Percentiles rank a stretch among this genome's conserved stretches.
Evolutionary conservation across 2,888 invertebrate species (phyloP).

Genomic region (Acanthosepion lycidas): DNA sequence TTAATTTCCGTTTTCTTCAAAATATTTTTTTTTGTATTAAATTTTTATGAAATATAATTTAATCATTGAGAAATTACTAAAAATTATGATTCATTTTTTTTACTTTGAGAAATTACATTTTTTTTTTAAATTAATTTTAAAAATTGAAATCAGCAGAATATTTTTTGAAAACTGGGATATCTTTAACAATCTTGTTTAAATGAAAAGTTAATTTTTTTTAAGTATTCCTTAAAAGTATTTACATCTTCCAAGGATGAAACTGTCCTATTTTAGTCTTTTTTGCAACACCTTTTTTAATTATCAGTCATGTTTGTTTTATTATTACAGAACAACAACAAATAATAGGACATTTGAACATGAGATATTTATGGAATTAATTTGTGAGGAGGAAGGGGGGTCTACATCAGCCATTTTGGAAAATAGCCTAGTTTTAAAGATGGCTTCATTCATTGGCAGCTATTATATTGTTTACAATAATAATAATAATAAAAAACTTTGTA

Average conservation of each 20-base stretch:
- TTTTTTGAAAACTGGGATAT: neutral
- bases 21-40: neutral
- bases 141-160: too few relatives aligned
- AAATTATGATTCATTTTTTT: neutral
- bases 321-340: neutral
- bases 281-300: neutral
- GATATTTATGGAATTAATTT: constrained; percentile 16
- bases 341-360: constrained; percentile 33
- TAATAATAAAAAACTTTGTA: neutral
- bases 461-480: neutral
- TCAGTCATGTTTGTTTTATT: neutral
- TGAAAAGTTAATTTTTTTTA: neutral
- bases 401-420: neutral
- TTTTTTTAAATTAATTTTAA: neutral
- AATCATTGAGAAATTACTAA: neutral
- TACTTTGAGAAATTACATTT: neutral
- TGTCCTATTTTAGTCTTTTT: neutral
- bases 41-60: neutral
- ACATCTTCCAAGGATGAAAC: neutral
- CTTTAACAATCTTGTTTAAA: neutral
- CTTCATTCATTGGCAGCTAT: neutral
- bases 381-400: neutral
- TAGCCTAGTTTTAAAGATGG: neutral
- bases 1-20: neutral
- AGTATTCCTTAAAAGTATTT: too few relatives aligned